These are phyloP conservation scores for Meloidogyne floridensis DNA, from an alignment of 1,140 invertebrate species.

Conservation along the genomic window DNA sequence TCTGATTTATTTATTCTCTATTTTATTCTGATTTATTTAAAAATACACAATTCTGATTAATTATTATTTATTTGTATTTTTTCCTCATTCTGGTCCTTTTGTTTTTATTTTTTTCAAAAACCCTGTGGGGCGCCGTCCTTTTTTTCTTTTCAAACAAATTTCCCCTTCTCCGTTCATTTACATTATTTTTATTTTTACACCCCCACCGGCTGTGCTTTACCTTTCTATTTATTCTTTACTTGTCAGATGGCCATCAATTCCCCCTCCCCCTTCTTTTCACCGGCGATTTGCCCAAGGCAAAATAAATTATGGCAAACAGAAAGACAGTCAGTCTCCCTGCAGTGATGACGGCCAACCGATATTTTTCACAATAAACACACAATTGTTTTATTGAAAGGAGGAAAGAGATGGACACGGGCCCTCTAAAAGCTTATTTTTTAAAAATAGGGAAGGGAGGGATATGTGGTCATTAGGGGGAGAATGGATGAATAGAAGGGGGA, in stretches of 20 bases:
- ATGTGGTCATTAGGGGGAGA: too few relatives aligned
- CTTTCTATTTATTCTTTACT: not conserved
- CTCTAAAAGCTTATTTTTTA: not conserved
- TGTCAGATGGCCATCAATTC: not conserved
- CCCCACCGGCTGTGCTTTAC: not conserved
- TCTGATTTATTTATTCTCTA: too few relatives aligned
- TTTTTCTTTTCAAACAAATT: too few relatives aligned
- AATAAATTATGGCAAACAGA: not conserved
- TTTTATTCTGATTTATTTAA: too few relatives aligned
- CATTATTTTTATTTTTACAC: constrained; percentile 5
- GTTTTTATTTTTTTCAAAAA: too few relatives aligned
- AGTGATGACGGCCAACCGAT: not conserved
- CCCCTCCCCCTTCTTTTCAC: not conserved
- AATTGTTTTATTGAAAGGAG: not conserved
- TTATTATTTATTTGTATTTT: too few relatives aligned
- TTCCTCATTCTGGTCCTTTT: too few relatives aligned
- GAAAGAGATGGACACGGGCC: not conserved
- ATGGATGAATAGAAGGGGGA: too few relatives aligned
- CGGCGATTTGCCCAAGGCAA: not conserved
- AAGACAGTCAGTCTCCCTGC: not conserved
- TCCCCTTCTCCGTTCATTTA: not conserved
- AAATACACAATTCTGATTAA: too few relatives aligned
- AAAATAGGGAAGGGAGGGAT: not conserved
- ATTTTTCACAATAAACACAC: not conserved
- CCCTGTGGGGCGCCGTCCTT: too few relatives aligned